Evolutionary conservation across 2,113 vertebrate species (phyloP), one percentile per base, ranked within the genome.

Genomic region (Gnathonemus longibarbis): DNA sequence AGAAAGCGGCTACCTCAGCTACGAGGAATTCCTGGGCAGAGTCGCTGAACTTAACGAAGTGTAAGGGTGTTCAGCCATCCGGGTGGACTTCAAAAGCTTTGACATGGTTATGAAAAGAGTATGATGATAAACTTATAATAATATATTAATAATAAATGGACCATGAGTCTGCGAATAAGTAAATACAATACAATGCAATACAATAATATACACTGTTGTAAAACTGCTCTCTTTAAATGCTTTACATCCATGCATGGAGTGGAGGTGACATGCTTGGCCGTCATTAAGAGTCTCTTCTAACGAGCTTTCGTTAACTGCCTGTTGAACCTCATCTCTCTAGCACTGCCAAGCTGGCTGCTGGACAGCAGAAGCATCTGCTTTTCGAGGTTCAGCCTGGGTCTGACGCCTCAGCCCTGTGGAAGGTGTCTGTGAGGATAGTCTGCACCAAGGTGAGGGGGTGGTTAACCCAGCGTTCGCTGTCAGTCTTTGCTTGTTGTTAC

Each of bases 41-140:
- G 96, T 99, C 90, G 96, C 98, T 50, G 98, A 99, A 93, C 97
- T 99, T n/a, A 99, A 99, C 90, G 98, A 99, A 45, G 95, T 98
- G 98, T 99, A 97, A 42, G 31, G 3, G 48, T n/a, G 31, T 52
- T 2, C 27, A 48, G 83, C 39, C 21, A n/a, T 48, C 80, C 1
- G 3, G 9, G 39, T 84, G 21, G 5, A 45, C 31, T 45, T 24
- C 42, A 48, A 31, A 11, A 31, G 17, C 45, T 48, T 46, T 84
- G 45, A n/a, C 17, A 48, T 3, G 10, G 7, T 17, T 15, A 52
- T 7, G 1, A 39, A 70, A 45, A 15, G 6, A 5, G 19, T 49
- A 24, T 10, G 15, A 46, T 53, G 27, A 27, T 74, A 27, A 31
- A 77, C 15, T 5, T 39, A 5, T 27, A 27, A 62, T 42, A 42